These are phyloP conservation scores for Dicerorhinus sumatrensis DNA, from an alignment of 2,113 vertebrate genomes.

Conservation along the genomic window DNA sequence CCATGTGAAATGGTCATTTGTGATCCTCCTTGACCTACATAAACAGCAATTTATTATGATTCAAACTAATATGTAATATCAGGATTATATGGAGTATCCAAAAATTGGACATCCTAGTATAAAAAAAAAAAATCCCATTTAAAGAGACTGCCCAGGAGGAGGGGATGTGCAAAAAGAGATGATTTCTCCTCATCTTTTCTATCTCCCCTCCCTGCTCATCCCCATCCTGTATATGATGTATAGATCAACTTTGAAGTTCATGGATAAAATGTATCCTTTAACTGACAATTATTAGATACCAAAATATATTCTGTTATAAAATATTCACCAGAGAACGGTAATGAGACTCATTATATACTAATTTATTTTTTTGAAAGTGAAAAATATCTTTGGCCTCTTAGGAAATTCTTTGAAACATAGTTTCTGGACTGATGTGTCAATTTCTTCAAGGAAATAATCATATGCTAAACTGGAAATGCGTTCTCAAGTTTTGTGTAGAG, in stretches of 20 bases:
- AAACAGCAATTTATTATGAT: background rate
- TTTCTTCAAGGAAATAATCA: background rate
- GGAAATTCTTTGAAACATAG: background rate
- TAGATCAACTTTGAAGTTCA: background rate
- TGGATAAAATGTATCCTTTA: background rate
- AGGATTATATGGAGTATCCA: background rate
- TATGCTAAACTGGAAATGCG: background rate
- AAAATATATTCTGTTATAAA: background rate
- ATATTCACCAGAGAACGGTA: slow-evolving; percentile 21
- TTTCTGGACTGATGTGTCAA: background rate
- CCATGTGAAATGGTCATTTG: background rate
- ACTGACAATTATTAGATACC: background rate
- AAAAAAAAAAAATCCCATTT: background rate
- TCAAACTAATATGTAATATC: background rate
- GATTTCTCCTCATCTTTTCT: background rate
- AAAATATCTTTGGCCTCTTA: background rate
- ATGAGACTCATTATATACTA: background rate
- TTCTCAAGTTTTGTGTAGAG: background rate
- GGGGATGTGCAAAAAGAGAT: background rate
- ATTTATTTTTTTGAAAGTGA: background rate
- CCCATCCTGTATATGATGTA: background rate
- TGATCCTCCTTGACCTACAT: background rate
- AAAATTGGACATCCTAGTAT: background rate
- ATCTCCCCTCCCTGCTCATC: background rate
- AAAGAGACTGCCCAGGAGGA: background rate